These are phyloP conservation scores for Schizotus pectinicornis DNA, from an alignment of 2,888 invertebrate genomes.

Conservation along the genomic window DNA sequence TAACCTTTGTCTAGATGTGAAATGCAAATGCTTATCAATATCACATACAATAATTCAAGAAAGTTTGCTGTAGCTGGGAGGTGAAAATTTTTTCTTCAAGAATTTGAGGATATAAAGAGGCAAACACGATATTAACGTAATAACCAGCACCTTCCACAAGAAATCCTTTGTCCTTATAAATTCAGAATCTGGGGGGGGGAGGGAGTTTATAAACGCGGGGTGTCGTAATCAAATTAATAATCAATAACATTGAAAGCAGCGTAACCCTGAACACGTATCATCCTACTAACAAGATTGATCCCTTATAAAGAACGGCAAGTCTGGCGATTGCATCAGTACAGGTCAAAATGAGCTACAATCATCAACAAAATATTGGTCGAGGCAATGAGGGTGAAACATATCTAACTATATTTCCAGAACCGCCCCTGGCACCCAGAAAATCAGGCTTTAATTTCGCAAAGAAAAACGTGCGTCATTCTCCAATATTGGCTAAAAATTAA, in stretches of 20 bases:
- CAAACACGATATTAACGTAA: constrained; percentile 94
- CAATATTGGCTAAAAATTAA: neutral
- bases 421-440: constrained; percentile 43
- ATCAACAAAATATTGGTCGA: neutral
- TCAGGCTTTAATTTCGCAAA: constrained; percentile 32
- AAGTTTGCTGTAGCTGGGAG: constrained; percentile 85
- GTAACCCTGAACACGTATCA: neutral
- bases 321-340: neutral
- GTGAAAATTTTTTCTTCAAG: constrained; percentile 90
- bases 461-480: constrained; percentile 28
- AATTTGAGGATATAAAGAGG: constrained; percentile 96
- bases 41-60: constrained; percentile 58
- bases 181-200: constrained; percentile 87
- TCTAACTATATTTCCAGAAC: constrained; percentile 43
- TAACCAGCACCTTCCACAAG: constrained; percentile 94
- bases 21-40: constrained; percentile 31
- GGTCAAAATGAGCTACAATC: neutral
- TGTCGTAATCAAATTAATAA: neutral
- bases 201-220: too few relatives aligned
- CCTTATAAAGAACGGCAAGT: neutral
- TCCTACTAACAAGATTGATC: neutral
- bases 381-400: constrained; percentile 8
- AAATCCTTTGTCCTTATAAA: constrained; percentile 93
- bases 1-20: constrained; percentile 10
- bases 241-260: neutral